phyloP scores from a whole-genome alignment of 2,113 vertebrate genomes.

The Calcarius ornatus region DNA sequence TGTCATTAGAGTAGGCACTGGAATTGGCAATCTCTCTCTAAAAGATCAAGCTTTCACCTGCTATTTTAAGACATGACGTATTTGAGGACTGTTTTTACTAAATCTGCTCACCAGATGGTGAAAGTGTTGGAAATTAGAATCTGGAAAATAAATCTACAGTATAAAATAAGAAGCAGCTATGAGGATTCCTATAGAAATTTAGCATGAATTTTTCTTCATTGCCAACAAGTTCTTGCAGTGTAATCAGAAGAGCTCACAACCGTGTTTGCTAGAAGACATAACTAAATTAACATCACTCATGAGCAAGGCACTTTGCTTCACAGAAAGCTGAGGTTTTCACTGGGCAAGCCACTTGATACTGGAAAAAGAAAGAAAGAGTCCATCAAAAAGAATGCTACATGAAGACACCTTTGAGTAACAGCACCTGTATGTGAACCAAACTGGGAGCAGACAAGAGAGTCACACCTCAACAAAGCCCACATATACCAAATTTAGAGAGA shows the following conservation, averaged over 20 bases:
- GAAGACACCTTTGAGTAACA: not conserved
- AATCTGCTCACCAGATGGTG: not conserved
- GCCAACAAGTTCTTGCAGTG: not conserved
- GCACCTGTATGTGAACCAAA: not conserved
- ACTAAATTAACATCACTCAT: not conserved
- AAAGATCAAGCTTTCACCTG: not conserved
- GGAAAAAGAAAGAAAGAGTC: not conserved
- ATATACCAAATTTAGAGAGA: not conserved
- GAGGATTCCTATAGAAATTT: not conserved
- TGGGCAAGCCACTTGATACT: not conserved
- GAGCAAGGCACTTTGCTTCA: not conserved
- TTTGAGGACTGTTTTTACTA: not conserved
- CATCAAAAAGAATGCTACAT: not conserved
- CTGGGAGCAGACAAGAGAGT: not conserved
- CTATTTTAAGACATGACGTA: not conserved
- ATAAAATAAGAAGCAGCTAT: not conserved
- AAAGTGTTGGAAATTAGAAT: not conserved
- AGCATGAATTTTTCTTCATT: not conserved
- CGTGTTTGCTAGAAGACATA: not conserved
- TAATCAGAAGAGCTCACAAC: not conserved
- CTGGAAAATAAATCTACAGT: not conserved
- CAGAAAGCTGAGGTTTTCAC: not conserved
- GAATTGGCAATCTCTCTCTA: not conserved
- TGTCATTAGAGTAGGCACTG: not conserved
- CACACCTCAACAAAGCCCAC: not conserved